Base-by-base conservation (phyloP, 2,113 vertebrate species). In the Rhinolophus sinicus region DNA sequence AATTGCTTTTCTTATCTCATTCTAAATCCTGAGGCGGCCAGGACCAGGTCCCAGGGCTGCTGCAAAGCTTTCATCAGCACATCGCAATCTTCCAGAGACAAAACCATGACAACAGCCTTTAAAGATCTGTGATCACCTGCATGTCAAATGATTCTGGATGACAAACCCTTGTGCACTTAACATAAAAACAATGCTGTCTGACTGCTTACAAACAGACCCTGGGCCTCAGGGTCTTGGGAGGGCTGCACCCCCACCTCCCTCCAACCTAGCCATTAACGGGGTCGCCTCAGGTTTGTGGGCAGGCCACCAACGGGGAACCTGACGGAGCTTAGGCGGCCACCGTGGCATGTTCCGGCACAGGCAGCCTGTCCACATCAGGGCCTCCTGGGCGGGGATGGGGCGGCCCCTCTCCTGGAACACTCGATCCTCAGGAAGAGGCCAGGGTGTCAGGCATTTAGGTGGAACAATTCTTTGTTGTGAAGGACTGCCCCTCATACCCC, bases 41-140 rank as follows among this genome's bases (percentile, higher is more conserved):
- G 56, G 94, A 76, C 82, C n/a, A 72, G 94, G 93, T 82, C 96
- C 93, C 95, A 58, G 56, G 16, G 60, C 76, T 15, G 60, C 93
- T 86, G 94, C 96, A 81, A 72, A 88, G 85, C 90, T 67, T 62
- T 69, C 91, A 62, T 85, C 85, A 88, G 93, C 91, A 40, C 50
- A 56, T 1, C 62, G 88, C 73, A 19, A 93, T 96, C 96, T 96
- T 94, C 72, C 86, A 77, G 50, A 93, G 88, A 96, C 96, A 97
- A 96, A 97, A 96, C 97, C 95, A 86, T 94, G 97, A 96, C 97
- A 94, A 97, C 93, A 88, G 94, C 93, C 91, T 96, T 95, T 92
- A 93, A 88, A 70, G 93, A 88, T 81, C 95, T 96, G 90, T 81
- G 81, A 94, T 94, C 88, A 93, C 93, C 91, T 83, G 85, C 93